Percentiles rank a stretch among this genome's conserved stretches.
Evolutionary conservation across 1,140 invertebrate species (phyloP).

Genomic region (Prorops nasuta): DNA sequence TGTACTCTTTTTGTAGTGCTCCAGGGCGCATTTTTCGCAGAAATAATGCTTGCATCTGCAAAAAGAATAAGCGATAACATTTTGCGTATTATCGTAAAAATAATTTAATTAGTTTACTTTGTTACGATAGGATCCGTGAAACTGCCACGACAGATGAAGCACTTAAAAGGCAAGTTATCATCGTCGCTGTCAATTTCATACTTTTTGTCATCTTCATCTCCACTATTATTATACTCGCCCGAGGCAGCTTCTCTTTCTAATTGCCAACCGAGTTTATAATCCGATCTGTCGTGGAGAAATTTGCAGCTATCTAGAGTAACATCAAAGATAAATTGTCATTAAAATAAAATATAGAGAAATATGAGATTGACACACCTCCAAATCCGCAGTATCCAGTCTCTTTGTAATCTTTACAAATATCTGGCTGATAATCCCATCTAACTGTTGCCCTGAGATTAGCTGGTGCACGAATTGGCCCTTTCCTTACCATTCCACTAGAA

Average conservation of each 20-base stretch:
- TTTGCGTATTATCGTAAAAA: background rate
- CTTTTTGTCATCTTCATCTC: conserved; percentile 72
- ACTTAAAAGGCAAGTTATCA: conserved; percentile 90
- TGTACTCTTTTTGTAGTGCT: conserved; percentile 85
- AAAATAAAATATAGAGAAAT: conserved; percentile 5
- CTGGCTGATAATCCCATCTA: conserved; percentile 99
- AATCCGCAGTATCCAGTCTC: conserved; percentile 99
- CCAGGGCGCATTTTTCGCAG: conserved; percentile 93
- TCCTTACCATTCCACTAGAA: conserved; percentile 83
- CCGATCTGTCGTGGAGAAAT: conserved; percentile 95
- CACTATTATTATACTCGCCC: conserved; percentile 56
- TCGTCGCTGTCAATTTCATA: conserved; percentile 91
- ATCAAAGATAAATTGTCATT: background rate
- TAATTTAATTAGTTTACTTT: conserved; percentile 64
- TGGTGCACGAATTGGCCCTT: conserved; percentile 93
- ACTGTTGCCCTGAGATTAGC: conserved; percentile 94
- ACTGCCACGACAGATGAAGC: conserved; percentile 86
- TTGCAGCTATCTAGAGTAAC: conserved; percentile 85
- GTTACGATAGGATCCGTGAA: conserved; percentile 91
- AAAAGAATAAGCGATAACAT: conserved; percentile 27
- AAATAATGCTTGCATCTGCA: conserved; percentile 96
- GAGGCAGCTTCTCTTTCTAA: conserved; percentile 81
- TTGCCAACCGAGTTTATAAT: conserved; percentile 99
- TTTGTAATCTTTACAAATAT: conserved; percentile 99
- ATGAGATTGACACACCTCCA: conserved; percentile 76